A percentile compares a stretch with the other conserved stretches of the same genome.
Conservation (phyloP, 1,140 invertebrate species). For the Brachionus calyciflorus region DNA sequence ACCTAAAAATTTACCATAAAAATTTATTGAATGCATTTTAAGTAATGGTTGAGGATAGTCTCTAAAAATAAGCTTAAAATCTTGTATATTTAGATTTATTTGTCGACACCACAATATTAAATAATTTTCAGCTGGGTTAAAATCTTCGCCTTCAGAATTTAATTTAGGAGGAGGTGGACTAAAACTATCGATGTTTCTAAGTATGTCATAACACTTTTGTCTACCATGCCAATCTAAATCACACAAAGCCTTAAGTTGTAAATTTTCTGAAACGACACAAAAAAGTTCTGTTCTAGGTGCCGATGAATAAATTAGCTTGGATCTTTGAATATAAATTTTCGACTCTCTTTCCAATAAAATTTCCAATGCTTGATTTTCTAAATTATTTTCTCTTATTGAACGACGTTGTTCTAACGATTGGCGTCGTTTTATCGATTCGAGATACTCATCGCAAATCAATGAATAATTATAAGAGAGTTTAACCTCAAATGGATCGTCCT, state of each 20-base stretch:
- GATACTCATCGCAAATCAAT: slow-evolving; percentile 1
- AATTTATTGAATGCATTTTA: slow-evolving; percentile 73
- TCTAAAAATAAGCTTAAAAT: slow-evolving; percentile 82
- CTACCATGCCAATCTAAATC: slow-evolving; percentile 21
- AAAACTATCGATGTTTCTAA: slow-evolving; percentile 9
- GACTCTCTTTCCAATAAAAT: slow-evolving; percentile 9
- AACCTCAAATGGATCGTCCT: slow-evolving; percentile 46
- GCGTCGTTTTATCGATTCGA: slow-evolving; percentile 21
- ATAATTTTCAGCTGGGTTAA: slow-evolving; percentile 6
- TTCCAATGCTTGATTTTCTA: slow-evolving; percentile 16
- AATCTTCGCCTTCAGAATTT: neutral
- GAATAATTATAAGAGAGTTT: slow-evolving; percentile 23
- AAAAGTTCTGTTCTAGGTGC: slow-evolving; percentile 14
- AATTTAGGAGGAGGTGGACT: neutral
- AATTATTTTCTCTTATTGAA: slow-evolving; percentile 36
- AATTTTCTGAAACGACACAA: neutral
- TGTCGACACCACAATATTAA: slow-evolving; percentile 83
- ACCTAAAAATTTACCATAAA: slow-evolving; percentile 83
- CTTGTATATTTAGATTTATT: slow-evolving; percentile 73
- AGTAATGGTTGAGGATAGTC: slow-evolving; percentile 92
- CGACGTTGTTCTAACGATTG: slow-evolving; percentile 34
- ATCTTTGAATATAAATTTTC: slow-evolving; percentile 41
- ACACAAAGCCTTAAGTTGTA: slow-evolving; percentile 1
- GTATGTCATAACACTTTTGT: slow-evolving; percentile 18
- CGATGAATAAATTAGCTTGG: slow-evolving; percentile 27